phyloP scores from a whole-genome alignment of 2,888 invertebrate species.

The Tetropium fuscum region DNA sequence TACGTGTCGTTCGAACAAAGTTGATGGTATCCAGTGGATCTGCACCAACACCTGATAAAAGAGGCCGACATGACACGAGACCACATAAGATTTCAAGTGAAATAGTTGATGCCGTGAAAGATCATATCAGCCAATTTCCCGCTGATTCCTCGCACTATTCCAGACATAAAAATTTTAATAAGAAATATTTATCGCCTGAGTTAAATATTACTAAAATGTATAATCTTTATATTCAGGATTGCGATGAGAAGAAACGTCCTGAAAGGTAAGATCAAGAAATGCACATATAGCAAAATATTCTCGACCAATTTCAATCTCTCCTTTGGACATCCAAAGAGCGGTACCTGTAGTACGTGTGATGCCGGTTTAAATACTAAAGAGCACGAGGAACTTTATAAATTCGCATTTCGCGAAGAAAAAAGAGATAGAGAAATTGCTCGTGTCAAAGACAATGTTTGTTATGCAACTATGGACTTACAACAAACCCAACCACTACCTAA shows the following conservation, averaged over 20 bases:
- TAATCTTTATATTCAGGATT: slow-evolving; percentile 10
- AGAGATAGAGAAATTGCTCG: background rate
- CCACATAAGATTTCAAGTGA: slow-evolving; percentile 25
- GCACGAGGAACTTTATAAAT: slow-evolving; percentile 2
- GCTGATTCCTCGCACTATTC: slow-evolving; percentile 32
- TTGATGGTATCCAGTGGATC: slow-evolving; percentile 23
- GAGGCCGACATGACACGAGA: slow-evolving; percentile 28
- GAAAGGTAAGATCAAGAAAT: slow-evolving; percentile 2
- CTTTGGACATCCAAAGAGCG: slow-evolving; percentile 22
- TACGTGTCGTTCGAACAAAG: slow-evolving; percentile 11
- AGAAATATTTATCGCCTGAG: slow-evolving; percentile 23
- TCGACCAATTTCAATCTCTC: slow-evolving; percentile 22
- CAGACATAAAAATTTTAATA: slow-evolving; percentile 24
- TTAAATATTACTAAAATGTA: slow-evolving; percentile 21
- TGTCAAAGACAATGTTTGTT: slow-evolving; percentile 5
- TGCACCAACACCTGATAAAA: slow-evolving; percentile 27
- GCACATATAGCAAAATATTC: slow-evolving; percentile 7
- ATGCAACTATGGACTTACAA: slow-evolving; percentile 41
- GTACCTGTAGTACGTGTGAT: slow-evolving; percentile 29
- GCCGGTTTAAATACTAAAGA: slow-evolving; percentile 5
- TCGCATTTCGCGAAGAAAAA: slow-evolving; percentile 3
- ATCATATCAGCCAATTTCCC: slow-evolving; percentile 26
- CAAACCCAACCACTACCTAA: slow-evolving; percentile 44
- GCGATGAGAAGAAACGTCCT: slow-evolving; percentile 2
- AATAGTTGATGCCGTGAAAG: slow-evolving; percentile 23